phyloP scores from a whole-genome alignment of 2,797 vertebrate species.

The Chrosomus eos region DNA sequence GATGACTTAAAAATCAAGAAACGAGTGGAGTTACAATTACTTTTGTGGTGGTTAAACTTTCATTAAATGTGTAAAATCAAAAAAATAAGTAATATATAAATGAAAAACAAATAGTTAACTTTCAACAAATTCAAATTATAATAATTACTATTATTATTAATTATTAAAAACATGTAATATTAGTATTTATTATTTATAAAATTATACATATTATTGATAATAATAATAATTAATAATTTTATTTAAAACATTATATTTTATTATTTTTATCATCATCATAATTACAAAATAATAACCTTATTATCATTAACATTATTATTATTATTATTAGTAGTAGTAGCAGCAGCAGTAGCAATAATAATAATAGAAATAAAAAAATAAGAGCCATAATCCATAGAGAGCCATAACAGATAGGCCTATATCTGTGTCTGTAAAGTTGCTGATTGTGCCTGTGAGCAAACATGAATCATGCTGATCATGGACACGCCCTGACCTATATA shows the following conservation, averaged over 20 bases:
- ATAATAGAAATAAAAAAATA: neutral
- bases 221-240: neutral
- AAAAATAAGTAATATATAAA: neutral
- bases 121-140: neutral
- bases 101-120: neutral
- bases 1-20: neutral
- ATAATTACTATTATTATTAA: neutral
- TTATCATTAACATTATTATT: neutral
- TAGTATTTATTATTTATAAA: neutral
- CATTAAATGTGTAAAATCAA: neutral
- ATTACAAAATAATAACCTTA: neutral
- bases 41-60: neutral
- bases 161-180: neutral
- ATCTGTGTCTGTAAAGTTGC: neutral
- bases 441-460: slow-evolving; percentile 20
- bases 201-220: neutral
- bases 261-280: neutral
- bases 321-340: too few relatives aligned
- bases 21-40: neutral
- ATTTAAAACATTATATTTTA: neutral
- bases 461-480: slow-evolving; percentile 7
- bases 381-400: too few relatives aligned
- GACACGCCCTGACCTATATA: slow-evolving; percentile 15
- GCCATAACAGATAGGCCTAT: neutral
- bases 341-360: neutral